Base-by-base conservation (phyloP, 1,140 invertebrate genomes). In the Musca vetustissima region DNA sequence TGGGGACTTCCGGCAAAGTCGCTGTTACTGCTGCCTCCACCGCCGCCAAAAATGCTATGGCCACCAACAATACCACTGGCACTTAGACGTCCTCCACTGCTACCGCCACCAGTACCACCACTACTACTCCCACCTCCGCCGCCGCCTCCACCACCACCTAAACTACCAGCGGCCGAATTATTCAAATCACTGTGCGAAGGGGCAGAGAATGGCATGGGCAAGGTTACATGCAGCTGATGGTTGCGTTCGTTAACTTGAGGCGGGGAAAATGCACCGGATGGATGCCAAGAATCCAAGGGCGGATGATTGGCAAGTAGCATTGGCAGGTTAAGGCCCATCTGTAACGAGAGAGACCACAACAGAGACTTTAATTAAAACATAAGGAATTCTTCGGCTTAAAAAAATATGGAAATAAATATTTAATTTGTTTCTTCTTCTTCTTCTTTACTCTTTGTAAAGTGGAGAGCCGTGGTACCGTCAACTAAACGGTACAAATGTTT, bases 321-420 rank as follows among this genome's bases (percentile, higher is more conserved):
- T 50, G 79, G 79, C 70, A 81, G 74, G 53, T 77, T 78, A 17
- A 81, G 73, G 67, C 78, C 79, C 79, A 81, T 79, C 79, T 81
- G 67, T 21, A 76, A 75, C 17, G 47, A 68, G 47, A 57, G 17
- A 69, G n/a, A 43, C 13, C 36, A 13, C 1, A 9, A 43, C 28
- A 28, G 28, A 43, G 4, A 9, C 11, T 28, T 3, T 32, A 17
- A 48, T 4, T 24, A 61, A 61, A 8, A 61, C 19, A 25, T 17
- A 32, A n/a, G n/a, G 17, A 50, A 66, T 21, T 59, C 13, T 15
- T n/a, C n/a, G n/a, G n/a, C n/a, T n/a, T n/a, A 22, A 22, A 48
- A 24, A 24, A 49, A 48, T 65, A 1, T 43, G 17, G n/a, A 4
- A 19, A 21, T 17, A 6, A 47, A n/a, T 47, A 36, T 13, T 47